A percentile compares a stretch with the other conserved stretches of the same genome.
These are phyloP conservation scores for Metopia argyrocephala DNA, from an alignment of 2,888 invertebrate species.

Conservation along the genomic window DNA sequence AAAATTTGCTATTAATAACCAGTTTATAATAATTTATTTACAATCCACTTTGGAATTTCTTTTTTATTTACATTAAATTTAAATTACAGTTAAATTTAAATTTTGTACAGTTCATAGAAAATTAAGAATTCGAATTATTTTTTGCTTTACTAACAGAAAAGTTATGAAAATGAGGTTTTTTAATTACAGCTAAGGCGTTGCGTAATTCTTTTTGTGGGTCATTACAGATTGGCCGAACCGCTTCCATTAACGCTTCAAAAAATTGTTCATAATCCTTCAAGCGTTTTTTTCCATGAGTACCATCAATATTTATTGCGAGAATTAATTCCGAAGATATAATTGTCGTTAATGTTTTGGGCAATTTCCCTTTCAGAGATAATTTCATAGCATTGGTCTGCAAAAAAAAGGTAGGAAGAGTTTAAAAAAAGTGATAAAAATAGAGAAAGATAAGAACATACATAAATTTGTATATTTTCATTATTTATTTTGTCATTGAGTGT, in stretches of 20 bases:
- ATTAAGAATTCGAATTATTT: too few species aligned
- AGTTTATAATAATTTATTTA: too few species aligned
- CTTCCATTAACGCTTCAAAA: background rate
- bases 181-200: slow-evolving; percentile 22
- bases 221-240: slow-evolving; percentile 5
- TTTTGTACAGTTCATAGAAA: too few species aligned
- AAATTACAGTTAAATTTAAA: too few species aligned
- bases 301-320: slow-evolving; percentile 5
- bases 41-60: too few species aligned
- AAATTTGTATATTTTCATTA: too few species aligned
- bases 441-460: too few species aligned
- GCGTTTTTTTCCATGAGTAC: slow-evolving; percentile 22
- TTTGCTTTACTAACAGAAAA: background rate
- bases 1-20: too few species aligned
- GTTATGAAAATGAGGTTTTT: slow-evolving; percentile 25
- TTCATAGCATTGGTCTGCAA: background rate
- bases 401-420: too few species aligned
- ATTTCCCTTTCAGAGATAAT: slow-evolving; percentile 7
- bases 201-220: slow-evolving; percentile 21
- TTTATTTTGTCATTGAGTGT: too few species aligned
- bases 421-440: background rate
- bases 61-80: too few species aligned
- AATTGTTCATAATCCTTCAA: too few species aligned
- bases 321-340: slow-evolving; percentile 3
- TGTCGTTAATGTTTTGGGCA: slow-evolving; percentile 2